phyloP scores from a whole-genome alignment of 2,888 invertebrate genomes.

The Podabrus alpinus region DNA sequence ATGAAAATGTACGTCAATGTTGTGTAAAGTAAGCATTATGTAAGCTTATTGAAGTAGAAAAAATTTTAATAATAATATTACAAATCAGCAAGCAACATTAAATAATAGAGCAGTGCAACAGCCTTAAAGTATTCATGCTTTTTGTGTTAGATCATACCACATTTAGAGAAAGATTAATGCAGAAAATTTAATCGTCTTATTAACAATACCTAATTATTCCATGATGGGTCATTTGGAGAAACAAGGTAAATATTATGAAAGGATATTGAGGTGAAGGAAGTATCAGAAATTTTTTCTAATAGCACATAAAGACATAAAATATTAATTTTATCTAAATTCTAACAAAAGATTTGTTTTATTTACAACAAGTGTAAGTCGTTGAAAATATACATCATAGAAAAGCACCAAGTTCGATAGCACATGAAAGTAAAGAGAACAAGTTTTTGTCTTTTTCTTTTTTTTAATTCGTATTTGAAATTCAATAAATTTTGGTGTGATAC shows the following conservation, averaged over 20 bases:
- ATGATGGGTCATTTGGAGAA: conserved; percentile 31
- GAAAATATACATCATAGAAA: conserved; percentile 1
- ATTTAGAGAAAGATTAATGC: conserved; percentile 23
- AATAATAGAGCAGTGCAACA: conserved; percentile 37
- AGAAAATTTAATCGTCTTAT: conserved; percentile 17
- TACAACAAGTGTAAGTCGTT: conserved; percentile 1
- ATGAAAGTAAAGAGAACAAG: background rate
- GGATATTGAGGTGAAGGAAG: conserved; percentile 4
- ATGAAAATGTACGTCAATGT: conserved; percentile 1
- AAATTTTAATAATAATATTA: background rate
- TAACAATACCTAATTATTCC: conserved; percentile 39
- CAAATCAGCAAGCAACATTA: conserved; percentile 16
- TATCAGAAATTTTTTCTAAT: conserved; percentile 18
- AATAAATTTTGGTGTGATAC: conserved; percentile 1
- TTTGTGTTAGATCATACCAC: conserved; percentile 19
- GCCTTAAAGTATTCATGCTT: conserved; percentile 24
- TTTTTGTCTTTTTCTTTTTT: background rate
- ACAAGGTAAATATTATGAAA: conserved; percentile 17
- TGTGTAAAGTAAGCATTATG: conserved; percentile 7
- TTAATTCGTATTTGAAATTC: background rate
- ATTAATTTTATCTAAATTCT: conserved; percentile 1
- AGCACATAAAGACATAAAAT: conserved; percentile 13
- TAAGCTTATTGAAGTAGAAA: conserved; percentile 8
- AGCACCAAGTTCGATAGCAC: conserved; percentile 10
- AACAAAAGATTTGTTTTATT: background rate